Evolutionary conservation across 2,797 vertebrate species (phyloP), one percentile per base, ranked within the genome.

Genomic region (Australoheros facetus): DNA sequence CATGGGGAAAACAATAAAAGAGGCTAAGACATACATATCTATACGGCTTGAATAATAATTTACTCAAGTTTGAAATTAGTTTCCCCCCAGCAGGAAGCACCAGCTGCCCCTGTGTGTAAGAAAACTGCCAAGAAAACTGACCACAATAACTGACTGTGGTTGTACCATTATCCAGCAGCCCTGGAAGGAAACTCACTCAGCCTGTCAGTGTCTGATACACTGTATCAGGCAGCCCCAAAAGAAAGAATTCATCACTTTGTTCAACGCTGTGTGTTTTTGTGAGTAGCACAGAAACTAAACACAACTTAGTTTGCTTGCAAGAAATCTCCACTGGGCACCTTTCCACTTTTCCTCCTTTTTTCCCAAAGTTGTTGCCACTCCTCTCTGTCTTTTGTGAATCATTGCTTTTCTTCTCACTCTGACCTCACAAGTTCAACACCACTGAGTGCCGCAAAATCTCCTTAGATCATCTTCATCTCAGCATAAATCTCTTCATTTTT

Each of bases 391-490:
- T 17, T 51, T 17, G 2, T 32, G 14, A 80, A 14, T 78, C 6
- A 39, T 21, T 57, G 26, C 2, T 19, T 32, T 42, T 19, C 11
- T 17, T 73, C 55, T 48, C 53, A 0, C 42, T 11, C 14, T 37
- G 45, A 71, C 74, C 57, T 82, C 34, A 30, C 5, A 1, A 39
- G 37, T 37, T 70, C 42, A 19, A 14, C 4, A 30, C 13, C 21
- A 1, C 4, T 9, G 56, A 59, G 45, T 5, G 10, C 19, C 26
- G 45, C 58, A 45, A 42, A 84, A 73, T 78, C 56, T 76, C 75
- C 75, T 81, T 39, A 77, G 77, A 86, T 85, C 80, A 11, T 34
- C 71, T 78, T 77, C 75, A 83, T 88, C 81, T 82, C 21, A 1
- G 2, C 58, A 62, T 56, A 73, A 84, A 55, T 70, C 73, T 56